These are phyloP conservation scores for Darwinula stevensoni DNA, from an alignment of 2,888 invertebrate species.

Conservation along the genomic window DNA sequence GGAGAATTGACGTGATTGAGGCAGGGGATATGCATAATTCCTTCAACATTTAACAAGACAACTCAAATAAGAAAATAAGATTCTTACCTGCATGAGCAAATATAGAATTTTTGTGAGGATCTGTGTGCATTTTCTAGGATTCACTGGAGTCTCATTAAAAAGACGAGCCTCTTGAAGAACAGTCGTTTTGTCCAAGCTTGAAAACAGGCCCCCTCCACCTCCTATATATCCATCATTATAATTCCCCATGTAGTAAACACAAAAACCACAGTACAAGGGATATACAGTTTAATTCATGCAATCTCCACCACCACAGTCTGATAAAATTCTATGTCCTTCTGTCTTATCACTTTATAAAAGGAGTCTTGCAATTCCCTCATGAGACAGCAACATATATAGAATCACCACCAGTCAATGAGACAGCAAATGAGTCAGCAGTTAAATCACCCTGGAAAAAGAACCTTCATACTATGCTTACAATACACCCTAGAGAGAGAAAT, in stretches of 20 bases:
- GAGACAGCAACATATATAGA: background rate
- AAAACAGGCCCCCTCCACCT: conserved; percentile 56
- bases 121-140: conserved; percentile 80
- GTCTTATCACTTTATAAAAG: background rate
- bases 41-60: conserved; percentile 3
- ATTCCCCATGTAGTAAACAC: background rate
- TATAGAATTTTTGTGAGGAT: conserved; percentile 89
- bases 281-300: too few species aligned
- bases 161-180: conserved; percentile 89
- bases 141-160: conserved; percentile 92
- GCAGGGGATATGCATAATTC: background rate
- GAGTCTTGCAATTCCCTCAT: background rate
- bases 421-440: too few species aligned
- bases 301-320: too few species aligned
- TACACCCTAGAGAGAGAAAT: too few species aligned
- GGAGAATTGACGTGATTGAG: too few species aligned
- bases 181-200: conserved; percentile 77
- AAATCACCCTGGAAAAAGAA: too few species aligned
- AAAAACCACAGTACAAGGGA: too few species aligned
- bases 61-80: conserved; percentile 5
- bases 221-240: conserved; percentile 6
- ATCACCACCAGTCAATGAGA: too few species aligned
- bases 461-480: conserved; percentile 3
- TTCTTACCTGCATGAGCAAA: conserved; percentile 51
- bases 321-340: too few species aligned